Evolutionary conservation across 2,888 invertebrate species (phyloP), one percentile per base, ranked within the genome.

Genomic region (Tanypteryx hageni): DNA sequence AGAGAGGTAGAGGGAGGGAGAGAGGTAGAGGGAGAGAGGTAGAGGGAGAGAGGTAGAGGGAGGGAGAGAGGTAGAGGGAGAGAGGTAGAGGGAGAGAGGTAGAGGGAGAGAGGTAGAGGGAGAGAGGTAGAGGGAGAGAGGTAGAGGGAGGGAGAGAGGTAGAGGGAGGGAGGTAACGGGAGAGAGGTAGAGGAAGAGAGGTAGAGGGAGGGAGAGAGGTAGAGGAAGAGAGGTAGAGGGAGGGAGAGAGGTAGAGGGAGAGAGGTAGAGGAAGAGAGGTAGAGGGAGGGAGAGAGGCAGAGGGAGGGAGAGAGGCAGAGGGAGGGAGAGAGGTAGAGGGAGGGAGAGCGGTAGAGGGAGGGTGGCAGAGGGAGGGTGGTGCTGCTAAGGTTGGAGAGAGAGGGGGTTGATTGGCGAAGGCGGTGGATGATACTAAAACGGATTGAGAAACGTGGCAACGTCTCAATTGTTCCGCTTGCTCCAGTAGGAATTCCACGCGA

Each of bases 391-490:
- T 44, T 44, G 44, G 44, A 11, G 76, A 27, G 76, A 27, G 64
- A 68, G 22, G 27, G 76, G 27, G 76, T 27, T 76, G 76, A 68
- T 68, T 68, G 68, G 68, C 68, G 68, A 76, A 76, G 76, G 76
- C 27, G 27, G 76, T 76, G 76, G 76, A 76, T 76, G 27, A 76
- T 27, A 76, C 76, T 64, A 64, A 64, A 64, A 64, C 14, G 76
- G 76, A 76, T 76, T 76, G 76, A 22, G 76, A 76, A 76, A 76
- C 11, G 76, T 76, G 76, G 76, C 76, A 76, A 76, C 76, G 76
- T 76, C 76, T 76, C 76, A 76, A 76, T 76, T 27, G 76, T 76
- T 76, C 76, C 76, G 76, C 76, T 76, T 76, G 76, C 76, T 76
- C 76, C 76, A 76, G 27, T 76, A 76, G 76, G 76, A 76, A 76